Base-by-base conservation (phyloP, 2,113 vertebrate species). In the Mormoops blainvillei region DNA sequence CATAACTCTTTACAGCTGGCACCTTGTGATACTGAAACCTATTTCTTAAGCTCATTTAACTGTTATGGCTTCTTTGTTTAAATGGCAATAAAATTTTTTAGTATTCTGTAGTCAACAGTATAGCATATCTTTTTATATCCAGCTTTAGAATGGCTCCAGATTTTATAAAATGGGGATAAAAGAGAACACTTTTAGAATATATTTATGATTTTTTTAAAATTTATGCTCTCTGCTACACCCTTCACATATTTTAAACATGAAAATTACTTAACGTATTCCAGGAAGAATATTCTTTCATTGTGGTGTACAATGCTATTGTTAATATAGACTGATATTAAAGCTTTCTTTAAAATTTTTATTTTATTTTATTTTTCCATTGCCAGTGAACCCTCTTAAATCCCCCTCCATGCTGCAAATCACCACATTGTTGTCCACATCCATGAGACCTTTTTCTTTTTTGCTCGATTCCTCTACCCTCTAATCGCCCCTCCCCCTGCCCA, bases 1-100 rank as follows among this genome's bases (percentile, higher is more conserved):
- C 96, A 99, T 99, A 99, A 99, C 98, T 99, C 99, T 99, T 99
- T 99, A 98, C 98, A 99, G 98, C 98, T 99, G 99, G 98, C 98
- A 98, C 98, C 98, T 99, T 98, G 98, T 98, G 98, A 98, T 98
- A 98, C 98, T 98, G 98, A 98, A 99, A 98, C 98, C 98, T 98
- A 99, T 99, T 98, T 98, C 98, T 96, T 98, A 98, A 98, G 98
- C 98, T 99, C 98, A 98, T 99, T 99, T 98, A 99, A 98, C 98
- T 98, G 98, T 99, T 99, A 99, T 97, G 98, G 98, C 98, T 98
- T 98, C 98, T 99, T 99, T 99, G 98, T 99, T 99, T 99, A 99
- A 99, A 99, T 98, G 98, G 99, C 98, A 99, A 98, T 99, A 99
- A 99, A 99, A 99, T 98, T 98, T 99, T 98, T 98, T 98, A 97